Base-by-base conservation (phyloP, 1,140 invertebrate genomes). In the Bombus picipes region DNA sequence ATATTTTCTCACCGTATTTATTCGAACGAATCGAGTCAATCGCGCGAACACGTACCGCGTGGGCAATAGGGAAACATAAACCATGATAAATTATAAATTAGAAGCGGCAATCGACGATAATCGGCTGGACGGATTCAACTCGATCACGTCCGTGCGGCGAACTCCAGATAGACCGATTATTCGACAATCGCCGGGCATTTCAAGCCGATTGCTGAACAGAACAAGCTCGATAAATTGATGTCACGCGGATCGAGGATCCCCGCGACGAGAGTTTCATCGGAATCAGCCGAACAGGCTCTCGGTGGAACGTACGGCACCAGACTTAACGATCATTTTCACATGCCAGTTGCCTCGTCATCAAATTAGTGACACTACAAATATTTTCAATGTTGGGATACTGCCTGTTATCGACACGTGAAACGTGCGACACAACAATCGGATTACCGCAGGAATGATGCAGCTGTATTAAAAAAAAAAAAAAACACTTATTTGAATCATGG, bases 181-280 rank as follows among this genome's bases (percentile, higher is more conserved):
- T 84, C 76, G 32, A 79, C 83, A 84, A 84, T 84, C 83, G 83
- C 32, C 25, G 39, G 83, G 83, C 83, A 84, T 84, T 84, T 85
- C 83, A 85, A 85, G 83, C 77, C 83, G 83, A 85, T 73, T 85
- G 71, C 25, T 28, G 70, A 37, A 41, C 71, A 81, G 77, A 85
- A 85, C 83, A 66, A 73, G 70, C 59, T 53, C 83, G 57, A 74
- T 81, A 71, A 84, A 84, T 83, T 66, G 78, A 43, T 65, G 83
- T 85, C 83, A 74, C 71, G 70, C 18, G 70, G 25, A 34, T 47
- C 62, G 83, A 81, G 41, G 83, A 80, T 59, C 59, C 12, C 28
- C 53, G 1, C 77, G 59, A 72, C 76, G 70, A 73, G 70, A 39
- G 22, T 72, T 83, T 79, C 57, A 79, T 84, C 39, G 83, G 71